phyloP scores from a whole-genome alignment of 1,140 invertebrate genomes.

The Drosophila busckii region DNA sequence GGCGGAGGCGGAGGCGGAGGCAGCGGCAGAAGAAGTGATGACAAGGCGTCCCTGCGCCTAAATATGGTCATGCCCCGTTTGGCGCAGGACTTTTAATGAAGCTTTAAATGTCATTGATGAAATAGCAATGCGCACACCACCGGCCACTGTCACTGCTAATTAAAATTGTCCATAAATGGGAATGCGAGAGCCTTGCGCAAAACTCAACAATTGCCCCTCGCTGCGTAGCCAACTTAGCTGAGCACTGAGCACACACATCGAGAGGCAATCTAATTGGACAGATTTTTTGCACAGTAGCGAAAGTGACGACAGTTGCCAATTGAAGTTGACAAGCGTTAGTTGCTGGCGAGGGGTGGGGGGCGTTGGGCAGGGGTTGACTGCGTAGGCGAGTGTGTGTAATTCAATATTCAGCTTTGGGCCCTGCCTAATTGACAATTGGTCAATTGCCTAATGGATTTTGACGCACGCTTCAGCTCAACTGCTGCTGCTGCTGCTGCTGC shows the following conservation, averaged over 20 bases:
- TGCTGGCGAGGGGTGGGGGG: constrained; percentile 8
- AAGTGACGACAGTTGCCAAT: constrained; percentile 42
- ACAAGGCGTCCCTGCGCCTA: constrained; percentile 35
- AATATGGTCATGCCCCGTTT: constrained; percentile 67
- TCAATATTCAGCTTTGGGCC: constrained; percentile 43
- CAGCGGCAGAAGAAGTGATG: no score
- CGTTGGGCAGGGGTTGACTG: constrained; percentile 12
- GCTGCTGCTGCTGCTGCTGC: constrained; percentile 36
- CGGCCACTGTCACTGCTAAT: constrained; percentile 52
- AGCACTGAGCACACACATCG: no score
- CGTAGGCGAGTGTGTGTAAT: constrained; percentile 37
- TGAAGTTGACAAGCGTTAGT: constrained; percentile 4
- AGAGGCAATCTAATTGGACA: constrained; percentile 55
- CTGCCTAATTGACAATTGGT: constrained; percentile 60
- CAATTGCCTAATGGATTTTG: constrained; percentile 61
- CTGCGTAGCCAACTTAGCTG: no score
- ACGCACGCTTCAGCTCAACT: constrained; percentile 35
- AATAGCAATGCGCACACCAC: constrained; percentile 44
- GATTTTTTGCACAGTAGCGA: constrained; percentile 55
- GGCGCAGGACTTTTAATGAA: constrained; percentile 76
- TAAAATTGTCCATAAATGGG: constrained; percentile 66
- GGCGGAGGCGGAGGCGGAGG: no score
- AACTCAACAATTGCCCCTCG: background rate
- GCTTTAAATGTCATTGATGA: constrained; percentile 77
- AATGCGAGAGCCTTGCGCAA: no score